Base-by-base conservation (phyloP, 1,140 invertebrate species). In the Neodiprion fabricii region DNA sequence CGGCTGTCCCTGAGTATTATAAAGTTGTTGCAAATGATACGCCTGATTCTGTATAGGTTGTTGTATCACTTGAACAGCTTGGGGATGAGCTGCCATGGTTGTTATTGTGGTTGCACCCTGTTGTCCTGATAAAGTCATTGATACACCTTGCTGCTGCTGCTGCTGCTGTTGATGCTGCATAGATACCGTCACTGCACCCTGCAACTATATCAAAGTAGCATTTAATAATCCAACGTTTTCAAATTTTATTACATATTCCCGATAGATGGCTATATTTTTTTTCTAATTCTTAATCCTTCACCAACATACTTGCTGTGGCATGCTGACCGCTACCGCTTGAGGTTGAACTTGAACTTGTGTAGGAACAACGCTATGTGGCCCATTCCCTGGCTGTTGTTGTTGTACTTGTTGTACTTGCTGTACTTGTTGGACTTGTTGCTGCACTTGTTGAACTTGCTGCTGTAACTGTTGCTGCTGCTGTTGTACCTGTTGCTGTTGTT, bases 41-140 rank as follows among this genome's bases (percentile, higher is more conserved):
- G 93, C 90, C 80, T 91, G 91, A 85, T 93, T 94, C 79, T 95
- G 94, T 75, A 95, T 84, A 1, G 94, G 93, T 77, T 96, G 95
- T 83, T 96, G 95, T 78, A 96, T 95, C 14, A 96, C 93, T 86
- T 96, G 95, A 11, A 93, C 89, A 1, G 86, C 86, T 69, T 88
- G 86, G 0, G 86, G 86, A 76, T 87, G 87, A 1, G 86, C 84
- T 61, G 87, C 86, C 86, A 88, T 88, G 0, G 87, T 88, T 4
- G 86, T 88, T 72, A 89, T 89, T 3, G 87, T 87, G 9, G 85
- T 87, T 14, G 83, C 86, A 9, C 85, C 86, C 65, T 86, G 86
- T 72, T 88, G 86, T 40, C 86, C 86, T 4, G 86, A 85, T 5
- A 88, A 74, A 4, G 86, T 86, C 86, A 89, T 89, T 61, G 87